Conservation (phyloP, 1,140 invertebrate species). For the Helicoverpa armigera region DNA sequence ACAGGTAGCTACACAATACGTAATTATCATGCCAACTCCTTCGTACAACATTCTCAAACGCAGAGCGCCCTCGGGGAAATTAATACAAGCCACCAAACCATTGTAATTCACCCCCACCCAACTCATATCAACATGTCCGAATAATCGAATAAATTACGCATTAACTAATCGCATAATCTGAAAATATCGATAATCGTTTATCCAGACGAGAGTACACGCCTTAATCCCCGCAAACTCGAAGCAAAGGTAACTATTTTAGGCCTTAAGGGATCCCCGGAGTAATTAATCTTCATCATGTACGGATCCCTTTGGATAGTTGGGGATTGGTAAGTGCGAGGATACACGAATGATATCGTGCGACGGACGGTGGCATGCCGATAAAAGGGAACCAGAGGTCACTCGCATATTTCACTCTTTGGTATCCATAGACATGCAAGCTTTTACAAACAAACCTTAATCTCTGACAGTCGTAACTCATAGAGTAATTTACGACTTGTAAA, state of each 20-base stretch:
- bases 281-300: conserved; percentile 59
- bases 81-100: neutral
- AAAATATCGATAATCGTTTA: conserved; percentile 29
- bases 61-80: conserved; percentile 22
- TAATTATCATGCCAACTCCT: conserved; percentile 22
- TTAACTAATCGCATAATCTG: conserved; percentile 23
- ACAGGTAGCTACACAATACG: too few species aligned
- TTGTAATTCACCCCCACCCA: neutral
- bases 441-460: neutral
- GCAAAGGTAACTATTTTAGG: conserved; percentile 30
- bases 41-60: conserved; percentile 6
- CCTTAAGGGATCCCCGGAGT: conserved; percentile 33
- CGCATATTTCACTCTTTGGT: neutral
- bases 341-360: conserved; percentile 6
- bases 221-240: neutral
- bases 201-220: conserved; percentile 25
- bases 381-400: neutral
- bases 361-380: neutral
- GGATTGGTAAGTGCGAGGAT: conserved; percentile 39
- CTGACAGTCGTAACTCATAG: neutral
- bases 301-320: conserved; percentile 44
- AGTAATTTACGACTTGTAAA: neutral
- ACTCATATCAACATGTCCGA: neutral
- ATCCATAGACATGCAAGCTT: neutral
- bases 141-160: conserved; percentile 21